phyloP scores from a whole-genome alignment of 2,113 vertebrate species.

The Thamnophis sirtalis region DNA sequence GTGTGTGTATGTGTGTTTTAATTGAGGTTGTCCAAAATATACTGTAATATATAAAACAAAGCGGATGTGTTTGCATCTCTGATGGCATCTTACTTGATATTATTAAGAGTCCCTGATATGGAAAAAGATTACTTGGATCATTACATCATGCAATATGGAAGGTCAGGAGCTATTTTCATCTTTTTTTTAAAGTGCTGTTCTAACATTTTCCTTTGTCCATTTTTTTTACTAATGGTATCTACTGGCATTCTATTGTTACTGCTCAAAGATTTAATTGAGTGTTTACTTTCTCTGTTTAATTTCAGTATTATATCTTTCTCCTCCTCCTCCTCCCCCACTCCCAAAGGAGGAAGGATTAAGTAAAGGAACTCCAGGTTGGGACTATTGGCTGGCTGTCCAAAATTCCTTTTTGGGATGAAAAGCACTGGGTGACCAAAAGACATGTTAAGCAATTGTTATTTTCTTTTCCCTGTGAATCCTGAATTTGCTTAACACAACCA shows the following conservation, averaged over 20 bases:
- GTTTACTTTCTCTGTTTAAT: not conserved
- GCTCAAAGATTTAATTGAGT: not conserved
- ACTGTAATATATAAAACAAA: slow-evolving; percentile 67
- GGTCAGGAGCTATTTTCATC: slow-evolving; percentile 19
- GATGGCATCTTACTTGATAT: slow-evolving; percentile 51
- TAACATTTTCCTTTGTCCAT: slow-evolving; percentile 25
- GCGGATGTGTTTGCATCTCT: slow-evolving; percentile 54
- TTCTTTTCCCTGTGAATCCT: not conserved
- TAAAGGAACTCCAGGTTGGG: not conserved
- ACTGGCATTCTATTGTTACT: slow-evolving; percentile 14
- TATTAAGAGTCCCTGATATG: slow-evolving; percentile 53
- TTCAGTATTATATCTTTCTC: not conserved
- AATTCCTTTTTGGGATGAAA: not conserved
- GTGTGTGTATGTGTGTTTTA: slow-evolving; percentile 35
- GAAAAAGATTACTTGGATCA: slow-evolving; percentile 39
- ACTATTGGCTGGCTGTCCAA: not conserved
- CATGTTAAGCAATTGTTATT: not conserved
- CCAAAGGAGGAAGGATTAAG: not conserved
- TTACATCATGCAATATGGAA: slow-evolving; percentile 26
- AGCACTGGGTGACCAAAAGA: not conserved
- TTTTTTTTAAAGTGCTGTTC: slow-evolving; percentile 23
- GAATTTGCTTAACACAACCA: not conserved
- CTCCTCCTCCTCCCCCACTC: not conserved
- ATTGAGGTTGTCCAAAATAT: slow-evolving; percentile 61
- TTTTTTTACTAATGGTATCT: slow-evolving; percentile 21